Base-by-base conservation (phyloP, 2,888 invertebrate species). In the Zaprionus obscuricornis region DNA sequence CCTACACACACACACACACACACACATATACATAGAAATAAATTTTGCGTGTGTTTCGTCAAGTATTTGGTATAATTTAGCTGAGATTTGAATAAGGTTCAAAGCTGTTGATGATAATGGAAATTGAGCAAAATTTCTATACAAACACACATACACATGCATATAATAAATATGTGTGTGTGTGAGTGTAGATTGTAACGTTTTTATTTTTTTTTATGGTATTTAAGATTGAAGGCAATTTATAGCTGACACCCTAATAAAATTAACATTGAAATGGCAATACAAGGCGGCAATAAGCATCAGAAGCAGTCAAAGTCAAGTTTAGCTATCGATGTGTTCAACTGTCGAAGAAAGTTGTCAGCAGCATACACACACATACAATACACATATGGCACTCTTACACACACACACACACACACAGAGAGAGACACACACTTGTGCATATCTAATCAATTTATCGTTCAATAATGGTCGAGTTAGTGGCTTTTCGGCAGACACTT, bases 141-240 rank as follows among this genome's bases (percentile, higher is more conserved):
- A 39, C 27, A 45, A 46, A 39, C n/a, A 26, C 27, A 18, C 18
- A 8, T n/a, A n/a, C n/a, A n/a, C n/a, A n/a, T n/a, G n/a, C n/a
- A n/a, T n/a, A n/a, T n/a, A n/a, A n/a, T n/a, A n/a, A n/a, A n/a
- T 36, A 40, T 18, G 39, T 50, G 45, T 49, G 47, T 50, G 47
- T 50, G 37, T 34, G 47, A 45, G 54, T 46, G 18, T 10, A 24
- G 42, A 65, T 59, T 82, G 85, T 74, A 52, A 56, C 85, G 67
- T 33, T 56, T n/a, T n/a, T n/a, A n/a, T n/a, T n/a, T n/a, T n/a
- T 72, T 82, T 85, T 85, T 86, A 85, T 86, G 77, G 74, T 87
- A 85, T 88, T 88, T 87, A 88, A 87, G 87, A 88, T 88, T 88
- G 84, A 77, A 78, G 74, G 70, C 72, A 76, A 88, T 88, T 87